A percentile compares a stretch with the other conserved stretches of the same genome.
phyloP scores from a whole-genome alignment of 2,113 vertebrate species.

The Setophaga kirtlandii region DNA sequence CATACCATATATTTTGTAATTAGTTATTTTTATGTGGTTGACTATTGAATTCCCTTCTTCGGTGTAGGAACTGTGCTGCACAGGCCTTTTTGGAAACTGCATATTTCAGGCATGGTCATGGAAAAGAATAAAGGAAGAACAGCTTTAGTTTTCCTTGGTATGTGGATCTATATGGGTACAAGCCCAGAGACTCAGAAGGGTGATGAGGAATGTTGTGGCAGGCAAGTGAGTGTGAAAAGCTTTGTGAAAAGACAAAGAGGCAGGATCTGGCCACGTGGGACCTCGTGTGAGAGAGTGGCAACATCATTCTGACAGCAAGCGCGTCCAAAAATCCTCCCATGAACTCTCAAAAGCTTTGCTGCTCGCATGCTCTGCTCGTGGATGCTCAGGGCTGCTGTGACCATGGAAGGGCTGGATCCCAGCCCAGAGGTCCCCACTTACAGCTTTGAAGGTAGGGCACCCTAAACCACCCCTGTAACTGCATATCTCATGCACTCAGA shows the following conservation, averaged over 20 bases:
- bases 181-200: neutral
- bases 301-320: neutral
- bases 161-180: neutral
- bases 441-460: rapidly evolving
- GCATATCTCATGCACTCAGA: no score
- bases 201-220: neutral
- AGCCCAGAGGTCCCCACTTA: neutral
- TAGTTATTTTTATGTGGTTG: neutral
- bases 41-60: neutral
- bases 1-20: neutral
- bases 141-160: neutral
- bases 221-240: neutral
- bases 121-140: neutral
- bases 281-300: rapidly evolving
- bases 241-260: neutral
- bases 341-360: neutral
- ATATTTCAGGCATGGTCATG: neutral
- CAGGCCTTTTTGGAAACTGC: neutral
- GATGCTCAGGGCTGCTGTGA: neutral
- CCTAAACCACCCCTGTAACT: neutral
- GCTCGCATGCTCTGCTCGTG: rapidly evolving
- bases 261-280: neutral
- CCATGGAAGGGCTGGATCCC: neutral
- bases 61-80: neutral
- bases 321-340: neutral